phyloP scores from a whole-genome alignment of 2,888 invertebrate species.

The Drosophila cognata region DNA sequence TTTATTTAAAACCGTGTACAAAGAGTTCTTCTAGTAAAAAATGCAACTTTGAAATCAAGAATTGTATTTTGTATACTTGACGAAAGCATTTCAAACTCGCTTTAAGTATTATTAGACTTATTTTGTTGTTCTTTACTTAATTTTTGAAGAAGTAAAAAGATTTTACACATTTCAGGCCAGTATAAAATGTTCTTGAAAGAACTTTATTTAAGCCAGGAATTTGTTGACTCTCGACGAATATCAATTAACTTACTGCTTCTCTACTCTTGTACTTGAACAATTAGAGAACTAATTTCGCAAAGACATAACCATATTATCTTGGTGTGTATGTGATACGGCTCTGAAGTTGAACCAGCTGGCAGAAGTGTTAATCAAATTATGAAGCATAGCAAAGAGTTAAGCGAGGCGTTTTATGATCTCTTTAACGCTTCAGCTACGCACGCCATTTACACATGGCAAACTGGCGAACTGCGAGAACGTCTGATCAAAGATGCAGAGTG shows the following conservation, averaged over 20 bases:
- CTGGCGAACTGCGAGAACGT: constrained; percentile 11
- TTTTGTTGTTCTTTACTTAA: neutral
- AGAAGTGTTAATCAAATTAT: constrained; percentile 78
- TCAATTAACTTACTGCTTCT: neutral
- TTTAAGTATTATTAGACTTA: neutral
- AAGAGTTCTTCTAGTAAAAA: neutral
- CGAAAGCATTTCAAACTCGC: neutral
- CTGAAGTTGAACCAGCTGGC: constrained; percentile 5
- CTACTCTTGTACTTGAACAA: neutral
- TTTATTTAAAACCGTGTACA: neutral
- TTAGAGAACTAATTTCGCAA: neutral
- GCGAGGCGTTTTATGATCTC: constrained; percentile 72
- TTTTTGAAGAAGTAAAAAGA: neutral
- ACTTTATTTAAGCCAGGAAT: neutral
- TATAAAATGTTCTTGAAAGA: neutral
- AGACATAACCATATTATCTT: neutral
- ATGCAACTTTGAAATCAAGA: neutral
- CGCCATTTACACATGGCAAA: constrained; percentile 59
- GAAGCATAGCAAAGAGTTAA: constrained; percentile 60
- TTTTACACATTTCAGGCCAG: neutral
- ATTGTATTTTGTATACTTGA: neutral
- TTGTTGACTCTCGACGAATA: neutral
- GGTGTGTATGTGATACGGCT: neutral
- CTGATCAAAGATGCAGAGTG: constrained; percentile 57
- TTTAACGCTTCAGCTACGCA: constrained; percentile 82